phyloP scores from a whole-genome alignment of 1,140 invertebrate genomes.

The Nebria ingens region DNA sequence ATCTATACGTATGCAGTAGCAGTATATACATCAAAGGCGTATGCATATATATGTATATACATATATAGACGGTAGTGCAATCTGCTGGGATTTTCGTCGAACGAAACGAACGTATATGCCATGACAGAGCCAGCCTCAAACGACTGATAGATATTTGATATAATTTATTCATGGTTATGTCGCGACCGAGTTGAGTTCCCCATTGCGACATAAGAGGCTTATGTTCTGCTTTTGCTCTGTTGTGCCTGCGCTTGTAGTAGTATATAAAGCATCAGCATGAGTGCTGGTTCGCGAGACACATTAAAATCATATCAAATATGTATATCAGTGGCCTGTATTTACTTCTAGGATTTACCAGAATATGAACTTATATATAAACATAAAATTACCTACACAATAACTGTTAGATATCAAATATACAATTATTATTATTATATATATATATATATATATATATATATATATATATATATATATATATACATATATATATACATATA shows the following conservation, averaged over 20 bases:
- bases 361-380: not conserved
- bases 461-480: not conserved
- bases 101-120: too few relatives aligned
- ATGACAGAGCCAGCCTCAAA: conserved; percentile 14
- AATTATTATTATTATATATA: not conserved
- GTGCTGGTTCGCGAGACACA: conserved; percentile 30
- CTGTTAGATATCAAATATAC: too few relatives aligned
- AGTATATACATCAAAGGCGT: too few relatives aligned
- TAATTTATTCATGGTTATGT: conserved; percentile 36
- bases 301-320: conserved; percentile 39
- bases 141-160: conserved; percentile 36
- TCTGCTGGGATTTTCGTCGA: conserved; percentile 33
- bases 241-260: not conserved
- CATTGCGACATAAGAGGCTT: too few relatives aligned
- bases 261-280: too few relatives aligned
- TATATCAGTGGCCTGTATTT: conserved; percentile 32
- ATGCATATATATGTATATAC: too few relatives aligned
- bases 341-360: conserved; percentile 26
- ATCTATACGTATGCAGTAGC: too few relatives aligned
- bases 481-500: not conserved
- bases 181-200: too few relatives aligned
- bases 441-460: conserved; percentile 1
- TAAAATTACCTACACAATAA: too few relatives aligned
- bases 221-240: not conserved
- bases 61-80: too few relatives aligned